These are phyloP conservation scores for Lithobates pipiens DNA, from an alignment of 2,797 vertebrate genomes.

Conservation along the genomic window DNA sequence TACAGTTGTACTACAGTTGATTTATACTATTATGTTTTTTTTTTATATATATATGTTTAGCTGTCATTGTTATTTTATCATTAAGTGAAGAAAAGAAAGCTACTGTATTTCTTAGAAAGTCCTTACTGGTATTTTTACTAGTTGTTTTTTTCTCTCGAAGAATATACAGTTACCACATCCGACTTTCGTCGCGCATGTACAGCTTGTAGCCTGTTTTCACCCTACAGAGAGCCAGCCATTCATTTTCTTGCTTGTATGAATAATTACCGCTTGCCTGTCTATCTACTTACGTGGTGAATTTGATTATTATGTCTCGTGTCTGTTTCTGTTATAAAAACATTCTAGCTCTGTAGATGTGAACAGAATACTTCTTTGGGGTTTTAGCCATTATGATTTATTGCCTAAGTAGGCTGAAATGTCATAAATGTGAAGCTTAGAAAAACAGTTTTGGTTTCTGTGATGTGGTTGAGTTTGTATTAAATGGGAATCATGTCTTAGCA, in stretches of 20 bases:
- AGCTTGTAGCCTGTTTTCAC: slow-evolving; percentile 46
- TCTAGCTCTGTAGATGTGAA: slow-evolving; percentile 72
- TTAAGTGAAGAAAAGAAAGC: neutral
- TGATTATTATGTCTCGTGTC: slow-evolving; percentile 80
- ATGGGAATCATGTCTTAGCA: slow-evolving; percentile 68
- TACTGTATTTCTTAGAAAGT: neutral
- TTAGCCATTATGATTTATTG: slow-evolving; percentile 75
- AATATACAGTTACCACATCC: slow-evolving; percentile 37
- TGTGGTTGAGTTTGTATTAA: slow-evolving; percentile 76
- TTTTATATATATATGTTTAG: neutral
- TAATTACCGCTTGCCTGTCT: slow-evolving; percentile 47
- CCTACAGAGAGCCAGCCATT: slow-evolving; percentile 41
- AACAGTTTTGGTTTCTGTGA: slow-evolving; percentile 74
- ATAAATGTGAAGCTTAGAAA: slow-evolving; percentile 78
- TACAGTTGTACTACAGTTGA: neutral
- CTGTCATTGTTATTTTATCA: neutral
- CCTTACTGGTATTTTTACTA: neutral
- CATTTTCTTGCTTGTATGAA: slow-evolving; percentile 46
- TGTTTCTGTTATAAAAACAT: slow-evolving; percentile 81
- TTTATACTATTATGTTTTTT: too few relatives aligned
- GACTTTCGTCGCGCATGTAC: slow-evolving; percentile 18
- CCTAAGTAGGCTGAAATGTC: slow-evolving; percentile 78
- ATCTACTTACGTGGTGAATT: slow-evolving; percentile 74
- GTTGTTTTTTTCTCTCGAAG: neutral
- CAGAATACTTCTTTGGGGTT: slow-evolving; percentile 66